Percentiles rank a stretch among this genome's conserved stretches.
Conservation (phyloP, 2,113 vertebrate species). For the Oncorhynchus clarkii region DNA sequence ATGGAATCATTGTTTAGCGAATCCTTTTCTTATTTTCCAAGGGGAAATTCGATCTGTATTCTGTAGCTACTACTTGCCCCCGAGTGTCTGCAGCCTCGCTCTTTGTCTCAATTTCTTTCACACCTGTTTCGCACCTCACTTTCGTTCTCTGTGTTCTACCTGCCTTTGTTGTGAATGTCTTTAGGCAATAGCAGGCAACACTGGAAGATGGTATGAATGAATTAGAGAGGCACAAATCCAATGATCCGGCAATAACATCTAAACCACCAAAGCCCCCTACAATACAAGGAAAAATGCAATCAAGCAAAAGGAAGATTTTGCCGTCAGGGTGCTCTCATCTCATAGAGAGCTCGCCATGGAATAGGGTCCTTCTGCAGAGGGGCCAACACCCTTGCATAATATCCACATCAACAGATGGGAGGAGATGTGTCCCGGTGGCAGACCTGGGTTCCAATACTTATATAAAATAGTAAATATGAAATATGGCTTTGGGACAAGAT, state of each 20-base stretch:
- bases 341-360: slow-evolving; percentile 18
- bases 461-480: no score
- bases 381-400: slow-evolving; percentile 5
- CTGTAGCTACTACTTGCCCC: no score
- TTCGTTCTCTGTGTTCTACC: no score
- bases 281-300: slow-evolving; percentile 29
- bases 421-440: slow-evolving; percentile 28
- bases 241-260: slow-evolving; percentile 38
- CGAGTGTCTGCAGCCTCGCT: no score
- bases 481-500: no score
- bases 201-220: neutral
- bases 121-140: no score
- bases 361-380: slow-evolving; percentile 18
- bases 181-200: no score
- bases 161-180: no score
- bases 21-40: no score
- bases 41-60: no score
- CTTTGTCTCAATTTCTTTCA: no score
- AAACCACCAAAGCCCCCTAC: slow-evolving; percentile 18
- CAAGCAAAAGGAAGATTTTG: slow-evolving; percentile 16
- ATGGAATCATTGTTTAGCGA: no score
- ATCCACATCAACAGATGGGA: slow-evolving; percentile 5
- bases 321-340: slow-evolving; percentile 7
- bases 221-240: slow-evolving; percentile 36
- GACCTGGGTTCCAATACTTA: neutral